Conservation (phyloP, 1,140 invertebrate species). For the Callitettix versicolor region DNA sequence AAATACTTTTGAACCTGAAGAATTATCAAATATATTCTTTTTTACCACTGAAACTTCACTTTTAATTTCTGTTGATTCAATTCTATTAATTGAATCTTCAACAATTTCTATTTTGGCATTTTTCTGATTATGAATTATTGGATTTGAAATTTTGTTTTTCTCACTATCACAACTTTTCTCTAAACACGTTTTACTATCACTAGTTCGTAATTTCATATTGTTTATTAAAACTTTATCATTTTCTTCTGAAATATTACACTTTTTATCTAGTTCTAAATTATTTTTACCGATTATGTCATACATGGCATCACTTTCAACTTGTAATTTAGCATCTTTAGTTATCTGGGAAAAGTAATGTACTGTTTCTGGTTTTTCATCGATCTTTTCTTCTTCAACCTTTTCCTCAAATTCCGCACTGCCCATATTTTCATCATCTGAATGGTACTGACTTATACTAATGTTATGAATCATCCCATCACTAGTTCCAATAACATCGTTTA, state of each 20-base stretch:
- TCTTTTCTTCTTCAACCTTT: not conserved
- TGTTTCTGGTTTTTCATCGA: not conserved
- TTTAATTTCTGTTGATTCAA: too few species aligned
- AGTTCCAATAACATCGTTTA: conserved; percentile 13
- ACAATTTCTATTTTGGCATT: too few species aligned
- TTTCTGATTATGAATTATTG: too few species aligned
- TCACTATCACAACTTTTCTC: not conserved
- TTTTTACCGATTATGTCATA: conserved; percentile 3
- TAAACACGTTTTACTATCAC: not conserved
- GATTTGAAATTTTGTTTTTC: too few species aligned
- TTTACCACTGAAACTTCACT: too few species aligned
- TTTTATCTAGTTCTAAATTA: not conserved
- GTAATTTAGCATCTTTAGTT: not conserved
- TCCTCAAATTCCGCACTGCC: not conserved
- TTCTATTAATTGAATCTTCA: too few species aligned
- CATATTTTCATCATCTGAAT: conserved; percentile 10
- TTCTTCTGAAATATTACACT: not conserved
- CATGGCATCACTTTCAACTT: conserved; percentile 5
- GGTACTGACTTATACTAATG: conserved; percentile 4
- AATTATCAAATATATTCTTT: too few species aligned
- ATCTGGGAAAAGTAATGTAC: not conserved
- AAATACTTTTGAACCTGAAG: too few species aligned
- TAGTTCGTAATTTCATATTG: not conserved
- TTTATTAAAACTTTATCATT: not conserved
- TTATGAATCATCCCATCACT: conserved; percentile 7